These are phyloP conservation scores for Drosophila orena DNA, from an alignment of 1,140 invertebrate genomes.

Conservation along the genomic window DNA sequence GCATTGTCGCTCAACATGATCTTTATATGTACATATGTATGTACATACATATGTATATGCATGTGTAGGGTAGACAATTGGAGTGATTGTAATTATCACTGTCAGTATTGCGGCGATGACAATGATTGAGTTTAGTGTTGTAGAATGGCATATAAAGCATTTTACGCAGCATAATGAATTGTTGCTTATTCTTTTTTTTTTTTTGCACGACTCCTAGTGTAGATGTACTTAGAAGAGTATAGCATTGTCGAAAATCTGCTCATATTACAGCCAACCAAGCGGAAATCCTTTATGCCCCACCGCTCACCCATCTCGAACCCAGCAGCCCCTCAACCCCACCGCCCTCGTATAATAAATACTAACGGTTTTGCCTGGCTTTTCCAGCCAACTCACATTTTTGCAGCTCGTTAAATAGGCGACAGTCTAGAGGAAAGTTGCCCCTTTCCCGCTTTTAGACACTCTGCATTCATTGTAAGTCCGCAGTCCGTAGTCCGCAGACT, in stretches of 20 bases:
- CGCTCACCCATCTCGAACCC: constrained; percentile 7
- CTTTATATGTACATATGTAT: constrained; percentile 58
- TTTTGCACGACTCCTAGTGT: not conserved
- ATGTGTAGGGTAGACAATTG: constrained; percentile 16
- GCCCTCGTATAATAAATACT: constrained; percentile 39
- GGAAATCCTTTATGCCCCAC: constrained; percentile 72
- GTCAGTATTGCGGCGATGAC: constrained; percentile 40
- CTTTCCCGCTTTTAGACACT: constrained; percentile 43
- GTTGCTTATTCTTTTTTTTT: constrained; percentile 25
- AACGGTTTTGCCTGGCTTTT: constrained; percentile 34
- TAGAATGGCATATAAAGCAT: constrained; percentile 64
- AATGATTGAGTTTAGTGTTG: constrained; percentile 52
- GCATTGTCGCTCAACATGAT: constrained; percentile 61
- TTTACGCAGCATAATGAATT: constrained; percentile 67
- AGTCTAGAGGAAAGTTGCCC: constrained; percentile 44
- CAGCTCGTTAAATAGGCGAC: constrained; percentile 80
- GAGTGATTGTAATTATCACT: constrained; percentile 62
- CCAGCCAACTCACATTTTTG: constrained; percentile 59
- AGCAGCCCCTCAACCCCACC: not conserved
- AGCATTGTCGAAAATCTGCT: constrained; percentile 71
- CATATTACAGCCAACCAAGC: constrained; percentile 79
- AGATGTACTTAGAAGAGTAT: constrained; percentile 29
- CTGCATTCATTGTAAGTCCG: constrained; percentile 56
- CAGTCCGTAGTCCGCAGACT: constrained; percentile 20
- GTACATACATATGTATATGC: constrained; percentile 19